Evolutionary conservation across 2,797 vertebrate genomes (phyloP), one percentile per base, ranked within the genome.

Genomic region (Serranus cabrilla): DNA sequence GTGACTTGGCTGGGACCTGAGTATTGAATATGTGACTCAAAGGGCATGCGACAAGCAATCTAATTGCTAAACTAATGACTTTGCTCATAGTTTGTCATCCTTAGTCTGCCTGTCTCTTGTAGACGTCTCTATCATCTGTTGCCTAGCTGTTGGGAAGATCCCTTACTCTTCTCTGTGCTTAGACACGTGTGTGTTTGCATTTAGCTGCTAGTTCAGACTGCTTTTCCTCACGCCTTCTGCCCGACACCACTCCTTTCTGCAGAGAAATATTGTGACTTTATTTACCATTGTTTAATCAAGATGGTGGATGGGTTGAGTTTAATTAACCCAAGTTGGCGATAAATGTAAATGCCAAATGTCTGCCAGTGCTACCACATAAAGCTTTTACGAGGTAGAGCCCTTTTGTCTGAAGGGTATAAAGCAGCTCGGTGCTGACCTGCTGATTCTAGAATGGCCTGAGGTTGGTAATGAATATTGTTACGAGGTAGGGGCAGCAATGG

Each of bases 321-420:
- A 94, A 95, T 95, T 94, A 94, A 94, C 92, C 93, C 86, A 59
- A 74, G 71, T 60, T 74, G 75, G 81, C 72, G 58, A 93, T 91
- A 87, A 91, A 92, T 92, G 91, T 86, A 93, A 94, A 94, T 93
- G 92, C 91, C 93, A 94, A 94, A 91, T 70, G 86, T 89, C 91
- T 81, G 81, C 81, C 76, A 55, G 81, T 52, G 85, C 80, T 55
- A 68, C 82, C 39, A 77, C 67, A 61, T 85, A 83, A 87, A 82
- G 76, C 81, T 88, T 93, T 90, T 87, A 91, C 74, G 75, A 90
- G 87, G 57, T 63, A 31, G 68, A 82, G 83, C 78, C 85, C 78
- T 79, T 78, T 87, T 81, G 81, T 84, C 64, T 2, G 79, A 82
- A 74, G 79, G 71, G 55, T 69, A 85, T 90, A 86, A 91, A 91